Base-by-base conservation (phyloP, 30 jellyfish, hydroid and myxozoan genomes). In the Calvadosia cruxmelitensis region DNA sequence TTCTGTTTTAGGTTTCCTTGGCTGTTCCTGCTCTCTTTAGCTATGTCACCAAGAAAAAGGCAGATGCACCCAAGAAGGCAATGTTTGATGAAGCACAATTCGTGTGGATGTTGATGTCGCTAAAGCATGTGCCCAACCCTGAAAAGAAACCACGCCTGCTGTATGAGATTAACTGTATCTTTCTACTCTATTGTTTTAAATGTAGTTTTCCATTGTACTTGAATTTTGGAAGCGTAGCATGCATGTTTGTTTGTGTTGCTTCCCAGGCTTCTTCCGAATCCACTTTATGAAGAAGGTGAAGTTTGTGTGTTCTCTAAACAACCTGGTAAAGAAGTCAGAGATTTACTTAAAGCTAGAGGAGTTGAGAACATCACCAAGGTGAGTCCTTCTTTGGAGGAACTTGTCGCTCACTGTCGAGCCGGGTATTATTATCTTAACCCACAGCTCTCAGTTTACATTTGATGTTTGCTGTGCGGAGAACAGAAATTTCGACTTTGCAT, bases 11-110 rank as follows among this genome's bases (percentile, higher is more conserved):
- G 98, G 95, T 89, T 23, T 67, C 76, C 35, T 74, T 81, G 52
- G 98, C 98, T 3, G 95, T 89, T 27, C 80, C 92, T 3, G 98
- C 98, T 1, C 51, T 89, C 35, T 74, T 76, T 31, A 50, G 93
- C 12, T 69, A 76, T 34, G n/a, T 74, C 20, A 69, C 76, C 27
- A 74, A 73, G 27, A 50, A 75, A 49, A 23, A 66, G 33, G 28
- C 13, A 2, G 2, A 25, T 24, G 25, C 82, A 0, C 28, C 76
- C 23, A 73, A 72, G 52, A 49, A 68, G 31, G 69, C 64, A 31
- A 76, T 89, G 13, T 81, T 81, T 81, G 90, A 78, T 33, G 75
- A 72, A 28, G 65, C 71, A 20, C 73, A 71, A 3, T 76, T 72
- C 15, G 66, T 89, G 2, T 89, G 93, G 95, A 36, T 89, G 26